A percentile compares a stretch with the other conserved stretches of the same genome.
Evolutionary conservation across 2,113 vertebrate genomes (phyloP).

Genomic region (Microtus ochrogaster): DNA sequence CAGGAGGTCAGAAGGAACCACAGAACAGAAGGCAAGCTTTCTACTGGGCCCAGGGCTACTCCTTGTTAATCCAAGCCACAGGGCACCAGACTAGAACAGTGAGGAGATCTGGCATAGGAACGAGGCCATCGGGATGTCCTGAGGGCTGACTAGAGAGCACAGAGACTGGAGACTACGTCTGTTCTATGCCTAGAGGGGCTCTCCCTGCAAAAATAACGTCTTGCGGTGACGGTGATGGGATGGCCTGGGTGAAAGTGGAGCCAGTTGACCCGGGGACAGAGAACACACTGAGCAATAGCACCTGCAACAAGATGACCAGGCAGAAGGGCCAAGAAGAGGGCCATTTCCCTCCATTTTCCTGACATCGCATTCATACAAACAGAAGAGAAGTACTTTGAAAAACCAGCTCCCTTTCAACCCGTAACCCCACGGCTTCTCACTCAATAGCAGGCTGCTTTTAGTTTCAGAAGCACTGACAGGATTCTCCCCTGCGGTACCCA

Average conservation of each 20-base stretch:
- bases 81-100: neutral
- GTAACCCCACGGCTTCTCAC: slow-evolving; percentile 19
- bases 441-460: neutral
- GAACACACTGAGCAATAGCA: neutral
- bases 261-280: neutral
- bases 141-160: neutral
- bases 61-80: neutral
- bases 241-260: neutral
- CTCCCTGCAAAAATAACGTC: neutral
- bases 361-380: neutral
- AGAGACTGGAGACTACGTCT: neutral
- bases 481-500: neutral
- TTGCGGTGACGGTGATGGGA: fast-evolving
- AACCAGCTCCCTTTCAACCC: neutral
- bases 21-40: neutral
- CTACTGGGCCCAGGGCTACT: too few relatives aligned
- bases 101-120: neutral
- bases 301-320: neutral
- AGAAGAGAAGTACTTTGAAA: neutral
- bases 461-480: neutral
- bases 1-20: neutral
- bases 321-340: neutral
- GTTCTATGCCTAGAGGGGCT: neutral
- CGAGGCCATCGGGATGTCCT: neutral
- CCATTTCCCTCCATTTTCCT: neutral